phyloP scores from a whole-genome alignment of 1,140 invertebrate species.

The Calycopis cecrops region DNA sequence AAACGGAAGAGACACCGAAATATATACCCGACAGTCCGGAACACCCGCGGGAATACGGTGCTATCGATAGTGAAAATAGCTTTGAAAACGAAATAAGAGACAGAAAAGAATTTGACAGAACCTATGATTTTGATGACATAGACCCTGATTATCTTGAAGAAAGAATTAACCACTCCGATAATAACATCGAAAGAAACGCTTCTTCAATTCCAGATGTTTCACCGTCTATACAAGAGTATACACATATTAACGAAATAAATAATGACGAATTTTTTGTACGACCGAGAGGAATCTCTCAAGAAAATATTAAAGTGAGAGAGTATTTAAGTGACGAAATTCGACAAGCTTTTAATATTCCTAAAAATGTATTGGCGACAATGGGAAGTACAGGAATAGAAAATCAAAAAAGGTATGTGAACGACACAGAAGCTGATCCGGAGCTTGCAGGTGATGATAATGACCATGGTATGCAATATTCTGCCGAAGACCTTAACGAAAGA shows the following conservation, averaged over 20 bases:
- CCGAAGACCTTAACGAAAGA: conserved; percentile 61
- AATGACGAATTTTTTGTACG: conserved; percentile 91
- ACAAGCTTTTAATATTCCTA: conserved; percentile 83
- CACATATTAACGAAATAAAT: conserved; percentile 85
- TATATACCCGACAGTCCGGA: conserved; percentile 51
- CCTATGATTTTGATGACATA: conserved; percentile 62
- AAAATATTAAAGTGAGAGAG: conserved; percentile 85
- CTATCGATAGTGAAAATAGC: conserved; percentile 38
- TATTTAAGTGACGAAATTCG: conserved; percentile 86
- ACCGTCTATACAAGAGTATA: conserved; percentile 61
- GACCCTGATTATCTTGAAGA: conserved; percentile 47
- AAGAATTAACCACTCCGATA: conserved; percentile 29
- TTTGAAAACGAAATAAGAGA: conserved; percentile 34
- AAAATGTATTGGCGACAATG: conserved; percentile 78
- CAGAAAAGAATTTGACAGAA: conserved; percentile 46
- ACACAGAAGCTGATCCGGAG: conserved; percentile 53
- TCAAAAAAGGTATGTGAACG: conserved; percentile 54
- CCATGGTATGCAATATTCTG: conserved; percentile 44
- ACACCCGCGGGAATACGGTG: conserved; percentile 60
- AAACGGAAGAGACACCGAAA: conserved; percentile 29
- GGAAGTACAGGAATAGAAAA: conserved; percentile 57
- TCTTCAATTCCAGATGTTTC: conserved; percentile 43
- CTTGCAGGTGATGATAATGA: conserved; percentile 62
- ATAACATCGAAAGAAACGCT: conserved; percentile 30
- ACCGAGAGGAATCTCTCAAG: conserved; percentile 86